These are phyloP conservation scores for Dynastes maya DNA, from an alignment of 2,888 invertebrate species.

Conservation along the genomic window DNA sequence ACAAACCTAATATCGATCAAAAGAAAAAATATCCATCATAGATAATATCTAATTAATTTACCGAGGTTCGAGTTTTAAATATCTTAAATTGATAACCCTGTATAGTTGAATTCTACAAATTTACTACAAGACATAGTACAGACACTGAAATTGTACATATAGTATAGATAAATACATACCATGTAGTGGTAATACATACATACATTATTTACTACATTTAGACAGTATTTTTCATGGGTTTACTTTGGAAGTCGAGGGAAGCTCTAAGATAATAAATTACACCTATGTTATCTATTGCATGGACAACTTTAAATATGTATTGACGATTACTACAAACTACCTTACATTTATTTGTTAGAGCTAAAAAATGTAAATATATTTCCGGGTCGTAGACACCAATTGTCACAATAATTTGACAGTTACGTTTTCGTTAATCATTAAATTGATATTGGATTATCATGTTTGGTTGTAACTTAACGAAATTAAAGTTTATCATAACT, in stretches of 20 bases:
- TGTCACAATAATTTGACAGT: slow-evolving; percentile 9
- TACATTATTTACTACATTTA: slow-evolving; percentile 16
- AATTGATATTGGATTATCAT: slow-evolving; percentile 2
- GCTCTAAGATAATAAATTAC: slow-evolving; percentile 30
- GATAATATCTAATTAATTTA: background rate
- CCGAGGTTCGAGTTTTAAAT: background rate
- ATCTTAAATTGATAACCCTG: slow-evolving; percentile 39
- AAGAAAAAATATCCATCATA: background rate
- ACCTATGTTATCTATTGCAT: slow-evolving; percentile 4
- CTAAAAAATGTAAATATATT: background rate
- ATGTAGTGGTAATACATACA: background rate
- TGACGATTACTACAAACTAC: background rate
- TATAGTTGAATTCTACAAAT: slow-evolving; percentile 34
- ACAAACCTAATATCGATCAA: background rate
- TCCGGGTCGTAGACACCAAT: background rate
- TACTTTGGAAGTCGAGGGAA: slow-evolving; percentile 40
- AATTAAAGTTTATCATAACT: too few relatives aligned
- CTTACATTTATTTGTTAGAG: background rate
- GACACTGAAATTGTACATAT: background rate
- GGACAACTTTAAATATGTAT: slow-evolving; percentile 6
- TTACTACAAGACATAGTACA: slow-evolving; percentile 22
- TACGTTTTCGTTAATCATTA: background rate
- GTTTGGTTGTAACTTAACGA: background rate
- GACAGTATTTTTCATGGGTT: slow-evolving; percentile 13
- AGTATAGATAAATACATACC: background rate